A percentile compares a stretch with the other conserved stretches of the same genome.
Conservation (phyloP, 92 coral and sea anemone genomes). For the Phenganax marumi region DNA sequence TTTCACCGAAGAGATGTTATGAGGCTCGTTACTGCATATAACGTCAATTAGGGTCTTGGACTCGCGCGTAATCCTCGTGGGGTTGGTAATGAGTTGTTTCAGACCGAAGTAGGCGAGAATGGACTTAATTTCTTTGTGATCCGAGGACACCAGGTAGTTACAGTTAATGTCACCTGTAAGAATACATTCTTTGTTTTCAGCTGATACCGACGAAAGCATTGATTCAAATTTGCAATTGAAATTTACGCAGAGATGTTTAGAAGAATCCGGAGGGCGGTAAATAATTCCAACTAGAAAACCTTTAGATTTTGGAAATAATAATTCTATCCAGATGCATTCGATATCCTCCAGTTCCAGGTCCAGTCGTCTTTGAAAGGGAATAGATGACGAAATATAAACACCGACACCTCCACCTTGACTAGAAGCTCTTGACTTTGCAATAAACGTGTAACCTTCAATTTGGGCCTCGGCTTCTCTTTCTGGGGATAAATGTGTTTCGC, state of each 20-base stretch:
- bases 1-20: constrained; percentile 46
- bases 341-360: constrained; percentile 47
- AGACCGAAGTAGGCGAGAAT: not conserved
- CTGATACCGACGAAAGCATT: constrained; percentile 53
- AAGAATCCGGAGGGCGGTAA: not conserved
- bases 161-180: constrained; percentile 38
- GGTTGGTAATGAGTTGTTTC: constrained; percentile 28
- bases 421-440: constrained; percentile 50
- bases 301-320: constrained; percentile 58
- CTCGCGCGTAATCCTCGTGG: constrained; percentile 61
- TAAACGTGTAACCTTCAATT: constrained; percentile 49
- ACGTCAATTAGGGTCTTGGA: constrained; percentile 58
- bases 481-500: constrained; percentile 58
- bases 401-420: constrained; percentile 54
- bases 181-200: constrained; percentile 55
- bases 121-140: constrained; percentile 18
- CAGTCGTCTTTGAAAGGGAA: constrained; percentile 41
- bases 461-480: constrained; percentile 49
- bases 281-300: constrained; percentile 22
- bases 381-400: constrained; percentile 41
- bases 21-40: constrained; percentile 52
- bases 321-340: constrained; percentile 53
- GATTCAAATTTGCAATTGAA: not conserved
- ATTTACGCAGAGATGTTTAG: not conserved
- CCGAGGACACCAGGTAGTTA: not conserved